Conservation (phyloP, 2,888 invertebrate genomes). For the Cheilosia soror region DNA sequence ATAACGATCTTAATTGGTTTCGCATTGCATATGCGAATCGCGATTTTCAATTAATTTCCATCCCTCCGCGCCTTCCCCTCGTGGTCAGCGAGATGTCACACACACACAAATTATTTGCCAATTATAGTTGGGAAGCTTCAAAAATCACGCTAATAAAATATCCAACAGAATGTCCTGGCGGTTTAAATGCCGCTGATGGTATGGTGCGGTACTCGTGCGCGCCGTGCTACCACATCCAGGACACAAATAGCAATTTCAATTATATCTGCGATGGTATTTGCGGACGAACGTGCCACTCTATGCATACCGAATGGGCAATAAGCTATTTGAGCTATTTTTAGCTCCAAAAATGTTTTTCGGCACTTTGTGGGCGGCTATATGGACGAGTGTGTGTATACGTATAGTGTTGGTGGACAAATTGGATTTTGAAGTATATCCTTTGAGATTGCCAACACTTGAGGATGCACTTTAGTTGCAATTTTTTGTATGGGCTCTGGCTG, state of each 20-base stretch:
- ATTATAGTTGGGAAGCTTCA: no score
- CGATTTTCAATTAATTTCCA: constrained; percentile 28
- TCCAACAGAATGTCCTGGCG: no score
- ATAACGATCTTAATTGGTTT: constrained; percentile 55
- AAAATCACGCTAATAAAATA: no score
- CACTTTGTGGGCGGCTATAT: not conserved
- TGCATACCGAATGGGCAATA: constrained; percentile 51
- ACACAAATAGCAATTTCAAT: constrained; percentile 51
- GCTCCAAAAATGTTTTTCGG: constrained; percentile 5
- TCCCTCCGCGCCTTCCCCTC: no score
- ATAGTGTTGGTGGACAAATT: constrained; percentile 44
- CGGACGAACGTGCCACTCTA: constrained; percentile 7
- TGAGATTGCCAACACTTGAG: constrained; percentile 24
- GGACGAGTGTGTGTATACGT: not conserved
- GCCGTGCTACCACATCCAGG: not conserved
- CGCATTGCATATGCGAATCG: constrained; percentile 44
- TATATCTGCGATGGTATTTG: constrained; percentile 31
- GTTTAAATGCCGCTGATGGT: no score
- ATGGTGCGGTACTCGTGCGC: no score
- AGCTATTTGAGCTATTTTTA: constrained; percentile 53
- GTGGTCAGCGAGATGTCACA: no score
- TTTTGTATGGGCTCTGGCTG: not conserved
- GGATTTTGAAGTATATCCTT: constrained; percentile 58
- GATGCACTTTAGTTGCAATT: constrained; percentile 35
- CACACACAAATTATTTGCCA: no score